A percentile compares a stretch with the other conserved stretches of the same genome.
phyloP scores from a whole-genome alignment of 2,888 invertebrate genomes.

The Meganola albula region DNA sequence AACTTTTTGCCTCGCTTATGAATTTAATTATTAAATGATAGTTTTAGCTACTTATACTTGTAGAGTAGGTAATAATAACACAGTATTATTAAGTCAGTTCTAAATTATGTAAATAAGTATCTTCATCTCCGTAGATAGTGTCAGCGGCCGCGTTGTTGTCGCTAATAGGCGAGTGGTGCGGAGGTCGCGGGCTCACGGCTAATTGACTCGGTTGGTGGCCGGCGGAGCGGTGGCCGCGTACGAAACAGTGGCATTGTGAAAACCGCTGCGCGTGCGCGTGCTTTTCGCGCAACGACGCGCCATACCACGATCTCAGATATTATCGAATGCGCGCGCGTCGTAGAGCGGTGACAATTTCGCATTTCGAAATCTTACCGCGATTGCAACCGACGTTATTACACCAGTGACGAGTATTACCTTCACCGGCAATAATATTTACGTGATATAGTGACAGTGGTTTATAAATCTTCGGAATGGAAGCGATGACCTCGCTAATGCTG shows the following conservation, averaged over 20 bases:
- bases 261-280: constrained; percentile 63
- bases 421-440: constrained; percentile 33
- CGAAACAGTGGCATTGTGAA: constrained; percentile 63
- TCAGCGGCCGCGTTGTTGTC: constrained; percentile 34
- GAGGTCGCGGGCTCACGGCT: constrained; percentile 33
- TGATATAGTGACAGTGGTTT: constrained; percentile 37
- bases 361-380: constrained; percentile 56
- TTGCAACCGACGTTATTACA: constrained; percentile 44
- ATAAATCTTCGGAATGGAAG: constrained; percentile 50
- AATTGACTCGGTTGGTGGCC: constrained; percentile 30
- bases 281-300: constrained; percentile 40
- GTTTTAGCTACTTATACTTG: no score
- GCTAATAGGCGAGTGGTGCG: constrained; percentile 39
- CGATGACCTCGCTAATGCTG: constrained; percentile 56
- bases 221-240: constrained; percentile 31
- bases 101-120: constrained; percentile 43
- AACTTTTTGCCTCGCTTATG: no score
- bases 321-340: constrained; percentile 33
- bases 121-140: constrained; percentile 44
- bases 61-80: no score
- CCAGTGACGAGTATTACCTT: no score
- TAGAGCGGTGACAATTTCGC: constrained; percentile 50
- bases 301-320: constrained; percentile 35
- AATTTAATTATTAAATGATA: no score
- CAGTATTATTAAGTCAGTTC: no score